Percentiles rank a stretch among this genome's conserved stretches.
phyloP scores from a whole-genome alignment of 2,888 invertebrate species.

The Hydrotaea cyrtoneurina region DNA sequence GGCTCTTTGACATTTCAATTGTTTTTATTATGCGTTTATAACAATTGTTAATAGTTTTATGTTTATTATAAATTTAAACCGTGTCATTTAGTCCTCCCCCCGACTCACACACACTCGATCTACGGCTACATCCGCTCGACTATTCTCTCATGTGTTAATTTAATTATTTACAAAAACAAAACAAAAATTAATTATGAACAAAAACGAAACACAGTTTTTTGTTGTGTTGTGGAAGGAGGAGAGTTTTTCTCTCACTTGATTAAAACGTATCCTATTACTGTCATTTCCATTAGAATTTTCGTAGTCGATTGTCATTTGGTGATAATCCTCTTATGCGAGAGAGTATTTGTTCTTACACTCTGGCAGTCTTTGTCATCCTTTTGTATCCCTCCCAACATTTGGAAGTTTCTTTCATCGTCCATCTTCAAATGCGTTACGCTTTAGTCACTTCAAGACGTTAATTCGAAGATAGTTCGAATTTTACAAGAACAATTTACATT shows the following conservation, averaged over 20 bases:
- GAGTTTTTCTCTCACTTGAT: constrained; percentile 22
- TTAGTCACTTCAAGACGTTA: too few species aligned
- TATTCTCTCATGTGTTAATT: constrained; percentile 27
- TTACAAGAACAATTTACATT: too few species aligned
- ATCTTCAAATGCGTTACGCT: too few species aligned
- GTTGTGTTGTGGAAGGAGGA: not conserved
- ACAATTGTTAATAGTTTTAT: constrained; percentile 55
- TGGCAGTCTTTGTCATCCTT: constrained; percentile 29
- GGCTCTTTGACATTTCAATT: constrained; percentile 48
- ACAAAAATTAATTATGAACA: constrained; percentile 24
- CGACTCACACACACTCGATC: not conserved
- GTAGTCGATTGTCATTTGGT: constrained; percentile 53
- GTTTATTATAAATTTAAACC: constrained; percentile 6
- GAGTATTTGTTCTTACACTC: constrained; percentile 18
- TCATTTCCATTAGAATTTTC: constrained; percentile 16
- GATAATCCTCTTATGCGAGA: constrained; percentile 63
- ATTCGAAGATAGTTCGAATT: too few species aligned
- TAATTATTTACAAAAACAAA: constrained; percentile 33
- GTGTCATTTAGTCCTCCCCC: not conserved
- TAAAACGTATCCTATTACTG: constrained; percentile 63
- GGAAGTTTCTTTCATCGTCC: too few species aligned
- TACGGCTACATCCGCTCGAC: not conserved
- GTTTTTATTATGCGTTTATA: constrained; percentile 49
- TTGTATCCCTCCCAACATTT: too few species aligned
- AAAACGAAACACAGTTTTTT: not conserved